A percentile compares a stretch with the other conserved stretches of the same genome.
Conservation (phyloP, 2,888 invertebrate species). For the Dichetophora obliterata region DNA sequence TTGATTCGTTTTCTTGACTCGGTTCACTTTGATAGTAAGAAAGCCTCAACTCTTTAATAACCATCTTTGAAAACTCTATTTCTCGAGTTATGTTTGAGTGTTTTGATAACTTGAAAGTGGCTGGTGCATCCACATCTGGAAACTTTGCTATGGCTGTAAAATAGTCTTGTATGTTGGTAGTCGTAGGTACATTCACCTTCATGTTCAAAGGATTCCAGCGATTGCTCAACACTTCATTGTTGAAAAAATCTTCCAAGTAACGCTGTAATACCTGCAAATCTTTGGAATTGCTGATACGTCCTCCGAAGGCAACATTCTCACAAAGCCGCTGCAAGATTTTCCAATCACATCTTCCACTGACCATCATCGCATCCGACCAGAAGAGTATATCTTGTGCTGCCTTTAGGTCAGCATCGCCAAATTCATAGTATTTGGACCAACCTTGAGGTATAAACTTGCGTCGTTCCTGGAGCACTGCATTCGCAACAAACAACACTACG, state of each 20-base stretch:
- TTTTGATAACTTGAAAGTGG: constrained; percentile 64
- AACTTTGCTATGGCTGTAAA: constrained; percentile 62
- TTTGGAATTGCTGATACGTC: constrained; percentile 83
- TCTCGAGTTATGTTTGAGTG: constrained; percentile 65
- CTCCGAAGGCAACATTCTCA: constrained; percentile 87
- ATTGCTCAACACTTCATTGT: constrained; percentile 73
- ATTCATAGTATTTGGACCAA: constrained; percentile 92
- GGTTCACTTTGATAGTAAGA: constrained; percentile 54
- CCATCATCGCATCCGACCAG: constrained; percentile 60
- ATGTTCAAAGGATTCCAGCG: constrained; percentile 74
- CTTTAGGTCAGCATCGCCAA: constrained; percentile 84
- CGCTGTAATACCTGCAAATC: constrained; percentile 71
- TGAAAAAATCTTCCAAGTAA: constrained; percentile 76
- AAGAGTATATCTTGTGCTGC: constrained; percentile 77
- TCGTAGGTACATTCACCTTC: constrained; percentile 62
- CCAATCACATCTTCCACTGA: constrained; percentile 73
- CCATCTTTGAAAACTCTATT: constrained; percentile 59
- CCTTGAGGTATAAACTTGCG: constrained; percentile 93
- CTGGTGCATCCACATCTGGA: constrained; percentile 65
- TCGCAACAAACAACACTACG: constrained; percentile 87
- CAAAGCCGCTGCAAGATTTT: constrained; percentile 82
- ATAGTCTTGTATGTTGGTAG: constrained; percentile 65
- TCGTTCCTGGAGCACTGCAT: constrained; percentile 92
- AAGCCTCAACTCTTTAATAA: constrained; percentile 62
- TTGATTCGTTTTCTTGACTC: neutral